phyloP scores from a whole-genome alignment of 2,113 vertebrate species.

The Garra rufa region DNA sequence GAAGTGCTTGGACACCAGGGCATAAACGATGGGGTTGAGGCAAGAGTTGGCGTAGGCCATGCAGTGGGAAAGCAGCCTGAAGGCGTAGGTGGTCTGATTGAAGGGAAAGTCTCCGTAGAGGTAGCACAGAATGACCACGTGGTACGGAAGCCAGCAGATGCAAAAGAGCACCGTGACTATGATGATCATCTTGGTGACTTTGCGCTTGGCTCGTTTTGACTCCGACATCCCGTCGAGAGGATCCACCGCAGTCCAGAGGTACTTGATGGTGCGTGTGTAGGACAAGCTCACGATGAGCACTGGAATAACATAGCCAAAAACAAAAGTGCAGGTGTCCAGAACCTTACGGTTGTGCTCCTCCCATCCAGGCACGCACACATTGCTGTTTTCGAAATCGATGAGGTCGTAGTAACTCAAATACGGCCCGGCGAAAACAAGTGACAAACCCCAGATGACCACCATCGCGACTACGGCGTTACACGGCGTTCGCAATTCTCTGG shows the following conservation, averaged over 20 bases:
- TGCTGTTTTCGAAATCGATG: constrained; percentile 81
- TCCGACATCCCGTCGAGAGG: constrained; percentile 85
- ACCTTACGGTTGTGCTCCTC: constrained; percentile 82
- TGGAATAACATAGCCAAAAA: constrained; percentile 83
- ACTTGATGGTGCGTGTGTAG: constrained; percentile 88
- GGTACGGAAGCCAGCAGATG: constrained; percentile 88
- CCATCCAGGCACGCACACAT: constrained; percentile 88
- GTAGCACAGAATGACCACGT: constrained; percentile 84
- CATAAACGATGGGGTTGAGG: constrained; percentile 88
- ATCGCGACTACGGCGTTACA: constrained; percentile 81
- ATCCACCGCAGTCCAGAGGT: constrained; percentile 88
- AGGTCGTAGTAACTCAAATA: constrained; percentile 88
- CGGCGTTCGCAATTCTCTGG: constrained; percentile 82
- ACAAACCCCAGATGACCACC: constrained; percentile 87
- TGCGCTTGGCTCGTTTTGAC: constrained; percentile 85
- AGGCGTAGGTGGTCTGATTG: constrained; percentile 86
- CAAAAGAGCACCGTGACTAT: constrained; percentile 90
- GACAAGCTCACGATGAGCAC: constrained; percentile 86
- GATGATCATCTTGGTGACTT: constrained; percentile 91
- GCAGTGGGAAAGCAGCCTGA: constrained; percentile 87
- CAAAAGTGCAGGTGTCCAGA: constrained; percentile 86
- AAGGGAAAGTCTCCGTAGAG: constrained; percentile 88
- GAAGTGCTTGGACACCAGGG: constrained; percentile 88
- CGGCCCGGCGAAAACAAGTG: constrained; percentile 83
- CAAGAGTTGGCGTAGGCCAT: constrained; percentile 92